These are phyloP conservation scores for Grallaria varia DNA, from an alignment of 2,113 vertebrate genomes.

Conservation along the genomic window DNA sequence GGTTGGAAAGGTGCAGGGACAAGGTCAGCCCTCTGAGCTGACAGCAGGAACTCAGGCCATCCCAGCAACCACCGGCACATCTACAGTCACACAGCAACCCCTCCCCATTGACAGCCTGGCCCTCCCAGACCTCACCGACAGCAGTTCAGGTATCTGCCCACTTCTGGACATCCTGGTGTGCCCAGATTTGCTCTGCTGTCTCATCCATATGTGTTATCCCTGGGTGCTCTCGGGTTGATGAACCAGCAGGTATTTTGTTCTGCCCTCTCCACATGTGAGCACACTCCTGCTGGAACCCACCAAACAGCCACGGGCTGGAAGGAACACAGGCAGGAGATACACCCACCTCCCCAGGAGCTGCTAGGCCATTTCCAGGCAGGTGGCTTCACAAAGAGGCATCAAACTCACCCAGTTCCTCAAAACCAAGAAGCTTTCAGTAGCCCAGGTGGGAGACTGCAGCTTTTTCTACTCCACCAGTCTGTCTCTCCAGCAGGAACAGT, in stretches of 20 bases:
- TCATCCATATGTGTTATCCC: not conserved
- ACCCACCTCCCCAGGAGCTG: not conserved
- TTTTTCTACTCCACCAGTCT: not conserved
- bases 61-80: not conserved
- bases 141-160: rapidly evolving
- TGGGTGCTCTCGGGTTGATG: not conserved
- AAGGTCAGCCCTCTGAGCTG: rapidly evolving
- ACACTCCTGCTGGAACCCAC: not conserved
- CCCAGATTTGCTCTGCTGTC: rapidly evolving
- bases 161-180: rapidly evolving
- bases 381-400: not conserved
- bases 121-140: rapidly evolving
- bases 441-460: not conserved
- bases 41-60: not conserved
- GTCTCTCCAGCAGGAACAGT: not conserved
- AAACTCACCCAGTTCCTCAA: not conserved
- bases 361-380: not conserved
- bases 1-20: not conserved
- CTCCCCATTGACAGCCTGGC: not conserved
- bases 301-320: rapidly evolving
- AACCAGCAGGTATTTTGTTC: rapidly evolving
- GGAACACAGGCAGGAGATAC: not conserved
- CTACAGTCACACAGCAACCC: rapidly evolving
- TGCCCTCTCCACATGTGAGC: not conserved
- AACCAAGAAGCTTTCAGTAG: not conserved